Evolutionary conservation across 2,797 vertebrate genomes (phyloP), one percentile per base, ranked within the genome.

Genomic region (Spondyliosoma cantharus): DNA sequence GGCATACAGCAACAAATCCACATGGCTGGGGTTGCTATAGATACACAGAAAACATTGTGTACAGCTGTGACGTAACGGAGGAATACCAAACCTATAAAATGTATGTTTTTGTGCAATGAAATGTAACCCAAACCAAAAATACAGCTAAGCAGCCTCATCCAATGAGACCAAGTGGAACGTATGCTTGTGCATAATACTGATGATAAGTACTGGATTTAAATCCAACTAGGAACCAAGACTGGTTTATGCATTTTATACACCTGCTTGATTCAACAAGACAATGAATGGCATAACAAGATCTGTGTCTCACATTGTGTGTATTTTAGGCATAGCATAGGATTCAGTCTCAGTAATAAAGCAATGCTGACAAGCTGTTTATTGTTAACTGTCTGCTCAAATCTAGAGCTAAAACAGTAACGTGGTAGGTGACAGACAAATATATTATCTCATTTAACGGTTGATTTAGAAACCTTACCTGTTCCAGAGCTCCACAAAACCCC

Each of bases 1-100:
- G 53, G 58, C 43, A 48, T 11, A 27, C 5, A 53, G 48, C 49
- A 66, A 74, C 61, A 74, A 71, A 52, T 46, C 29, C 57, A 60
- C 54, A 70, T 71, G 67, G 49, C 48, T 24, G 25, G 19, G 22
- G 4, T 53, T 60, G 8, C 22, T 50, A 5, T 58, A n/a, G 59
- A 22, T 67, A 43, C 8, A 7, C 22, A 62, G 19, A 49, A 59
- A 67, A 46, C 8, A 60, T 43, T 7, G 2, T 19, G 4, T 43
- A 50, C 24, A 32, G 49, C 2, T 0, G 15, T 29, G 25, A 52
- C 61, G 24, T 57, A 60, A 45, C 3, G n/a, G 24, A 62, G 7
- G 27, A 63, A 52, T 48, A 60, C 58, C 5, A 24, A 24, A 32
- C 46, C 17, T 59, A 14, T 68, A 46, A 24, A 52, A 29, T 52